Percentiles rank a stretch among this genome's conserved stretches.
These are phyloP conservation scores for Semibalanus balanoides DNA, from an alignment of 1,140 invertebrate species.

Conservation along the genomic window DNA sequence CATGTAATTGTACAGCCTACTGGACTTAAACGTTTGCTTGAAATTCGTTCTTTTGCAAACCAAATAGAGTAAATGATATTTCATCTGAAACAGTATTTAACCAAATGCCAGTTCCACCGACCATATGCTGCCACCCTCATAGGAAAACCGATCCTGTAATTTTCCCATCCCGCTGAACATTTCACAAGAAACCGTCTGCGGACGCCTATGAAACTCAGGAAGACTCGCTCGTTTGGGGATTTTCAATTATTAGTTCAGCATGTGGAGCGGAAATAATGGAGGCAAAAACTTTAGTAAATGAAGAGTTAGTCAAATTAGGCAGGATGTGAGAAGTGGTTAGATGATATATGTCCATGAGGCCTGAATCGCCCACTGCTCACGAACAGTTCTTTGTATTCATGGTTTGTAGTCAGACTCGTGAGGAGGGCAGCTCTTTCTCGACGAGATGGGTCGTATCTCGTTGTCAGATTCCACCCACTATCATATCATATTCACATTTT, in stretches of 20 bases:
- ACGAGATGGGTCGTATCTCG: background rate
- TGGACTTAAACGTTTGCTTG: too few relatives aligned
- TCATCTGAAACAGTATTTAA: too few relatives aligned
- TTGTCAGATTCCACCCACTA: background rate
- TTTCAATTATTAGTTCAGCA: background rate
- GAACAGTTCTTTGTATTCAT: background rate
- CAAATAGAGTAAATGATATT: too few relatives aligned
- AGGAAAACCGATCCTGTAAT: background rate
- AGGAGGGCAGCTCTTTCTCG: background rate
- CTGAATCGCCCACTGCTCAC: background rate
- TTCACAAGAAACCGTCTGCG: background rate
- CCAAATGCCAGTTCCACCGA: too few relatives aligned
- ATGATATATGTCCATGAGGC: background rate
- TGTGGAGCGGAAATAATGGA: background rate
- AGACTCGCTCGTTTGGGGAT: background rate
- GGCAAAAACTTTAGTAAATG: background rate
- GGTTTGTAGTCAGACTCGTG: background rate
- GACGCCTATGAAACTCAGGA: background rate
- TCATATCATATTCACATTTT: background rate
- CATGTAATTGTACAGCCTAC: too few relatives aligned
- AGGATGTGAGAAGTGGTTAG: background rate
- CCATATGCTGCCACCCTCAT: too few relatives aligned
- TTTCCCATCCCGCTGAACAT: background rate
- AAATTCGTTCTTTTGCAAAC: too few relatives aligned
- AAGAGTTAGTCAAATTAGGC: conserved; percentile 1